Evolutionary conservation across 2,888 invertebrate genomes (phyloP).

Genomic region (Agrotis puta): DNA sequence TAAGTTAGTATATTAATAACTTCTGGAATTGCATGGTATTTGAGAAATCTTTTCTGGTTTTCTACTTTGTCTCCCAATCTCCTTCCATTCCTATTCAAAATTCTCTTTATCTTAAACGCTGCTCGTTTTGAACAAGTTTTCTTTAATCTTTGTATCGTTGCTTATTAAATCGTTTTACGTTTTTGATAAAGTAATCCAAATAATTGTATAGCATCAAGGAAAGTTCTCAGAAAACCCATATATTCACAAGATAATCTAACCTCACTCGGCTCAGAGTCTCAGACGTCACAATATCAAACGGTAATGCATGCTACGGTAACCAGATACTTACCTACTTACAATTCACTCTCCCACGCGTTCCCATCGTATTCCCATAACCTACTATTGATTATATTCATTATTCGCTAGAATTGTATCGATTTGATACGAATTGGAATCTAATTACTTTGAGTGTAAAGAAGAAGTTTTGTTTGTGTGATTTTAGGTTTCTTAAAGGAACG

Average conservation of each 20-base stretch:
- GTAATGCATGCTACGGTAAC: slow-evolving; percentile 54
- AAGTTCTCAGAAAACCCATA: slow-evolving; percentile 17
- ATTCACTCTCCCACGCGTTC: slow-evolving; percentile 60
- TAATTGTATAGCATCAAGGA: not conserved
- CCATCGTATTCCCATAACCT: slow-evolving; percentile 63
- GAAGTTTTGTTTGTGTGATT: not conserved
- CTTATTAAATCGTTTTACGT: too few relatives aligned
- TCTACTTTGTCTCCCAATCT: not conserved
- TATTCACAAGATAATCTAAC: slow-evolving; percentile 24
- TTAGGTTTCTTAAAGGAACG: not conserved
- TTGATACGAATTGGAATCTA: slow-evolving; percentile 28
- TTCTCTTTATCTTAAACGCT: not conserved
- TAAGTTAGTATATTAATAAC: too few relatives aligned
- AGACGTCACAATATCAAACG: slow-evolving; percentile 48
- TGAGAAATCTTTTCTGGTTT: too few relatives aligned
- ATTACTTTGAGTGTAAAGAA: not conserved
- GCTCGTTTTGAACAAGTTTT: too few relatives aligned
- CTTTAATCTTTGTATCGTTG: too few relatives aligned
- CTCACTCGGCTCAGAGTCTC: not conserved
- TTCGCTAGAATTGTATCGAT: slow-evolving; percentile 23
- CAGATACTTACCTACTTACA: slow-evolving; percentile 30
- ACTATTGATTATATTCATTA: slow-evolving; percentile 52
- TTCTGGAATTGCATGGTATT: not conserved
- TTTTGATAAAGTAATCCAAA: not conserved
- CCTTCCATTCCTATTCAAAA: not conserved